phyloP scores from a whole-genome alignment of 1,140 invertebrate species.

The Drosophila jambulina region DNA sequence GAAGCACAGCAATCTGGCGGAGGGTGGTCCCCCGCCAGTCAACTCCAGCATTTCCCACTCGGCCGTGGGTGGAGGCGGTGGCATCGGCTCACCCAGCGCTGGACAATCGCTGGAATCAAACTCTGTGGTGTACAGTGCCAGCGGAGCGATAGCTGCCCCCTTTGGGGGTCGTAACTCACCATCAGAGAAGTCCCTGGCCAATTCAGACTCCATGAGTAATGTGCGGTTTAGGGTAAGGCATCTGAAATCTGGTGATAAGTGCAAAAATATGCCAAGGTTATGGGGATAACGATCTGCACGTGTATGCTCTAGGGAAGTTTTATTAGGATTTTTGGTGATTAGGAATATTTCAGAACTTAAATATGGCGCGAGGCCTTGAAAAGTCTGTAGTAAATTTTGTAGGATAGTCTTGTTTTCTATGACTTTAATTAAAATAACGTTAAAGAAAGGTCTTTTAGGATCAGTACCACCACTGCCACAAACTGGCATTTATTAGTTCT shows the following conservation, averaged over 20 bases:
- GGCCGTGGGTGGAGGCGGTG: constrained; percentile 11
- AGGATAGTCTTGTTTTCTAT: not conserved
- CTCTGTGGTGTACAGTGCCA: constrained; percentile 50
- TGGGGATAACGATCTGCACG: not conserved
- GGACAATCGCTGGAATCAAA: constrained; percentile 58
- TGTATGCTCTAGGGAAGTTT: not conserved
- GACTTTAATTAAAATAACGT: not conserved
- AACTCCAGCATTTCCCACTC: constrained; percentile 25
- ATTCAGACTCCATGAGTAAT: constrained; percentile 82
- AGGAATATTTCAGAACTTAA: not conserved
- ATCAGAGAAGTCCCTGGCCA: constrained; percentile 81
- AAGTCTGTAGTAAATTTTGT: too few relatives aligned
- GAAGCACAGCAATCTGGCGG: constrained; percentile 76
- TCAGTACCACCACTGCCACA: not conserved
- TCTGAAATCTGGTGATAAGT: not conserved
- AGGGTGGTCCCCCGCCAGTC: constrained; percentile 55
- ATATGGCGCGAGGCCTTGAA: not conserved
- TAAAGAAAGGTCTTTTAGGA: not conserved
- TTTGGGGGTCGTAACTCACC: constrained; percentile 75
- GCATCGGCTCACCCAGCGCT: constrained; percentile 28
- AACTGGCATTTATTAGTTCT: not conserved
- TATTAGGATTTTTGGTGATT: not conserved
- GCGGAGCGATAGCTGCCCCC: constrained; percentile 37
- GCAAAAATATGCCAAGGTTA: not conserved
- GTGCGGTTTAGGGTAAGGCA: constrained; percentile 81